Percentiles rank a stretch among this genome's conserved stretches.
These are phyloP conservation scores for Huso huso DNA, from an alignment of 2,797 vertebrate genomes.

Conservation along the genomic window DNA sequence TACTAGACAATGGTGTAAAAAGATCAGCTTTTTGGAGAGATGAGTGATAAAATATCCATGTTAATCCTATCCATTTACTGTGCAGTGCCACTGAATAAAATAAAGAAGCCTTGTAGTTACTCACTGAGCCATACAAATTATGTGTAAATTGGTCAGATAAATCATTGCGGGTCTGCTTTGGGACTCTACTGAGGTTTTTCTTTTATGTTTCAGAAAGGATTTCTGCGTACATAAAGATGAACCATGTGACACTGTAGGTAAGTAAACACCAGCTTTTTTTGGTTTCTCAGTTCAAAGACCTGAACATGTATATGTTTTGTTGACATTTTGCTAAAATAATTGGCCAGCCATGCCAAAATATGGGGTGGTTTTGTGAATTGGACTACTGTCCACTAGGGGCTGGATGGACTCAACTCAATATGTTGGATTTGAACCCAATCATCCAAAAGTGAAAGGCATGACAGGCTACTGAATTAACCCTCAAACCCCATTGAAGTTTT, in stretches of 20 bases:
- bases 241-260: conserved; percentile 44
- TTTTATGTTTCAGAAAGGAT: conserved; percentile 34
- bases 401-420: no score
- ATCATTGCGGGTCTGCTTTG: conserved; percentile 25
- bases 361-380: no score
- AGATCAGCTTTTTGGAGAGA: conserved; percentile 22
- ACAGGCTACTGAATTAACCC: no score
- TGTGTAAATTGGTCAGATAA: conserved; percentile 36
- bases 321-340: no score
- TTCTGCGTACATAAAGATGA: conserved; percentile 47
- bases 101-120: conserved; percentile 37
- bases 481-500: no score
- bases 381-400: no score
- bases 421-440: no score
- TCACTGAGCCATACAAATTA: conserved; percentile 32
- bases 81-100: conserved; percentile 22
- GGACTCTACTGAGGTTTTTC: conserved; percentile 1
- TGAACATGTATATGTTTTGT: no score
- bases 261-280: conserved; percentile 17
- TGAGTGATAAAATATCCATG: conserved; percentile 16
- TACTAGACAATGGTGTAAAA: neutral
- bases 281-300: no score
- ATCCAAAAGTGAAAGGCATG: no score
- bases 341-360: no score
- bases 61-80: conserved; percentile 26